Evolutionary conservation across 35 echinoderm and acorn worm species (phyloP).

Genomic region (Apostichopus parvimensis): DNA sequence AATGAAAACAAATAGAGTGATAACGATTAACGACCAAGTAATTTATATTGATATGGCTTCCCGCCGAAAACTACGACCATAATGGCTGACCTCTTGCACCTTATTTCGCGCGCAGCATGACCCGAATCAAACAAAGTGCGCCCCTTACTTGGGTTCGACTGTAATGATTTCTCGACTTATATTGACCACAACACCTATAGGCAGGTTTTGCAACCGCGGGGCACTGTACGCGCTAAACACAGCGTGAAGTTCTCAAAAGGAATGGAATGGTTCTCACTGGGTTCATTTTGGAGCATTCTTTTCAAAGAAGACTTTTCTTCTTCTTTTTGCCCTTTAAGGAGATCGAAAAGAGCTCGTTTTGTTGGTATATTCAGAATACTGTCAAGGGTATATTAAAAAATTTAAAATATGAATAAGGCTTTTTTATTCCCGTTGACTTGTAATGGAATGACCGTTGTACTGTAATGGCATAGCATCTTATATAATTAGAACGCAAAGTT

Average conservation of each 20-base stretch:
- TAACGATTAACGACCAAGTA: background rate
- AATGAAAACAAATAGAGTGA: conserved; percentile 44
- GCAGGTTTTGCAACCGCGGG: background rate
- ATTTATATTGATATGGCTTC: conserved; percentile 28
- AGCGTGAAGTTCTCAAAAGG: background rate
- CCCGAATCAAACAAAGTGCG: conserved; percentile 28
- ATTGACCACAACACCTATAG: background rate
- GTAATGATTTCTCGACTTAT: background rate
- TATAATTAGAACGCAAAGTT: too few relatives aligned
- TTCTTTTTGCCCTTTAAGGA: too few relatives aligned
- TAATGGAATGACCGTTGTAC: too few relatives aligned
- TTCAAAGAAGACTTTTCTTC: too few relatives aligned
- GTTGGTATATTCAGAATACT: too few relatives aligned
- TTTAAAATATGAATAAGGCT: too few relatives aligned
- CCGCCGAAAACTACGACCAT: background rate
- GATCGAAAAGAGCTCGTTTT: too few relatives aligned
- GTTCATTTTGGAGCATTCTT: background rate
- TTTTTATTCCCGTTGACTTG: too few relatives aligned
- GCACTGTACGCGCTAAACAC: background rate
- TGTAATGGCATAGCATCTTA: too few relatives aligned
- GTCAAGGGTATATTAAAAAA: too few relatives aligned
- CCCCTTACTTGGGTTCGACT: background rate
- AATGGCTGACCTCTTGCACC: conserved; percentile 37
- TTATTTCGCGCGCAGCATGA: conserved; percentile 40
- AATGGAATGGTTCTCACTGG: background rate